Evolutionary conservation across 2,797 vertebrate species (phyloP), one percentile per base, ranked within the genome.

Genomic region (Sarcoramphus papa): DNA sequence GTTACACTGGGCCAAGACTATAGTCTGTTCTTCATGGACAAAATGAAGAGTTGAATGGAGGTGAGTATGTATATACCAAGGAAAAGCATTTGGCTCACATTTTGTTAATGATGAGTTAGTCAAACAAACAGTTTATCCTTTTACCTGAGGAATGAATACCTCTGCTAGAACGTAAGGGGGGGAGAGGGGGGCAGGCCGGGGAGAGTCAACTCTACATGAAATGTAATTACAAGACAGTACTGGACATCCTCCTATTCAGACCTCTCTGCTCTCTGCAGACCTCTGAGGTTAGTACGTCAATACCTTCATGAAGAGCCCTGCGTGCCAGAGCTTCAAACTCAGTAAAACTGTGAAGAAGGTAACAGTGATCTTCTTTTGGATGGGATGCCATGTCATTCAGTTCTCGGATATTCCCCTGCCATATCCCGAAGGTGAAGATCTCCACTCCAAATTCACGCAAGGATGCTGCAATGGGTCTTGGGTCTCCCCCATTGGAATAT

Each of bases 401-500:
- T 74, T 99, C 99, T 82, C 99, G 98, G 91, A 99, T 99, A 96
- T 99, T 99, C 5, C 99, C 99, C 96, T 99, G 99, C 99, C 99
- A 99, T 97, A 99, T 99, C 59, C 99, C 99, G 83, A 99, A 98
- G 2, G 99, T 99, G 97, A 99, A 99, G 97, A 99, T 99, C 98
- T 99, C 99, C 31, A 99, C 99, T n/a, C 99, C 99, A 33, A 98
- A 98, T 35, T 99, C 98, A 81, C 99, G 98, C 60, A 99, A 98
- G 2, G 98, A 98, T 1, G 99, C 98, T 16, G 99, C 99, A 79
- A 99, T 97, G 1, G 99, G 99, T 68, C 99, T 98, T 5, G 99
- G 99, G 96, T 99, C 99, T 37, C 99, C 99, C 1, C 99, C 99
- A 1, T 99, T 99, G 43, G 99, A 99, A 98, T 99, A 99, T 22